Conservation (phyloP, 2,888 invertebrate species). For the Sylvicola fuscatus region DNA sequence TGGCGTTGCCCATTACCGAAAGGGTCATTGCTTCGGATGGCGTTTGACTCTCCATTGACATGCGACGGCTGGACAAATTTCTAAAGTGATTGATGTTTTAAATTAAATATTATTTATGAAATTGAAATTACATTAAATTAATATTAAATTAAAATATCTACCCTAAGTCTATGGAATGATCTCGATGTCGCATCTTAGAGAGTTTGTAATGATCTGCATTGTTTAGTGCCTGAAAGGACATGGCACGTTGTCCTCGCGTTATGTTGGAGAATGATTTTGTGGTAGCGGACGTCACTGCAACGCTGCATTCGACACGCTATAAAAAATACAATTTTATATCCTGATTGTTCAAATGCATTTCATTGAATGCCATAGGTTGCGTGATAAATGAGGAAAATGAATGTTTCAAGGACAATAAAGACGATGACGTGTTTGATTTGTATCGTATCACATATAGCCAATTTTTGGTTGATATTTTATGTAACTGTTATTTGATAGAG, state of each 20-base stretch:
- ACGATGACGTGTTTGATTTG: too few relatives aligned
- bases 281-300: constrained; percentile 10
- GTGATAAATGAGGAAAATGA: too few relatives aligned
- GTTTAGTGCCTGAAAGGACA: constrained; percentile 9
- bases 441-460: too few relatives aligned
- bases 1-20: constrained; percentile 33
- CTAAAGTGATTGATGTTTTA: constrained; percentile 5
- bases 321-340: too few relatives aligned
- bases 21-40: constrained; percentile 13
- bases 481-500: too few relatives aligned
- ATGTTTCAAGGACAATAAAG: too few relatives aligned
- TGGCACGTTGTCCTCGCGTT: constrained; percentile 8
- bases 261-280: constrained; percentile 10
- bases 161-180: constrained; percentile 10
- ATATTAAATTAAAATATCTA: constrained; percentile 1
- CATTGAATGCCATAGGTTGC: too few relatives aligned
- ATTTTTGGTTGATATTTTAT: too few relatives aligned
- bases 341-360: too few relatives aligned
- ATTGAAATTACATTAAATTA: neutral
- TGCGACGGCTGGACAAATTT: constrained; percentile 7
- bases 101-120: neutral
- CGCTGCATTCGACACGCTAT: constrained; percentile 10
- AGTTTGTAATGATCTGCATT: constrained; percentile 4
- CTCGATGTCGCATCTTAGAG: constrained; percentile 5
- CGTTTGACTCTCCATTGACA: constrained; percentile 8